phyloP scores from a whole-genome alignment of 2,113 vertebrate species.

The Oxyruncus cristatus region DNA sequence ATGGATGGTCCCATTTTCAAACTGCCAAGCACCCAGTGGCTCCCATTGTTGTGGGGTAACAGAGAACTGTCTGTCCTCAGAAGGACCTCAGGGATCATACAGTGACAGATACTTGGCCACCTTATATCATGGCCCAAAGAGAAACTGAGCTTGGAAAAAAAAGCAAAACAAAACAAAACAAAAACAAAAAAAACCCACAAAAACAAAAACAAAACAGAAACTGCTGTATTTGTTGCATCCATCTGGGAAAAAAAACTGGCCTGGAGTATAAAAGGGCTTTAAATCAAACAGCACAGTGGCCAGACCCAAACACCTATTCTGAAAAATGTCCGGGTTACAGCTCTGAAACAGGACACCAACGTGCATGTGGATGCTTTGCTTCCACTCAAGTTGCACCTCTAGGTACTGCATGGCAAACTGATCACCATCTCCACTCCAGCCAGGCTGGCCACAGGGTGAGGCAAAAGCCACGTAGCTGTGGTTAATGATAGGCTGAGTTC shows the following conservation, averaged over 20 bases:
- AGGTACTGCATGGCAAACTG: neutral
- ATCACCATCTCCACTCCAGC: fast-evolving
- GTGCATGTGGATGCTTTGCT: neutral
- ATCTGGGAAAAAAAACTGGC: neutral
- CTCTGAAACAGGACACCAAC: neutral
- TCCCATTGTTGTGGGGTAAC: slow-evolving; percentile 38
- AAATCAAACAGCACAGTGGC: neutral
- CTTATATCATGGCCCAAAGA: neutral
- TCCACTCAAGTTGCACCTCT: neutral
- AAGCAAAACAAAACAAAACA: neutral
- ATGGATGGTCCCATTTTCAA: neutral
- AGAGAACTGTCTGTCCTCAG: slow-evolving; percentile 16
- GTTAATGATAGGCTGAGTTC: neutral
- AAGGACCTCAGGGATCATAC: neutral
- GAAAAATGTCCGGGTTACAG: neutral
- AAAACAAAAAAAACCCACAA: neutral
- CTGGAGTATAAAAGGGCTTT: neutral
- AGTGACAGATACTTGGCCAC: neutral
- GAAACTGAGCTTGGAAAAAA: neutral
- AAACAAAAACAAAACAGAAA: neutral
- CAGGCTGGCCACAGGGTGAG: neutral
- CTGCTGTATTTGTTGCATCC: neutral
- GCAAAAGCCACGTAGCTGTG: neutral
- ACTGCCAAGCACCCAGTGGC: neutral
- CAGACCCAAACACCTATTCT: neutral